These are phyloP conservation scores for Thalassarche chlororhynchos DNA, from an alignment of 2,113 vertebrate species.

Conservation along the genomic window DNA sequence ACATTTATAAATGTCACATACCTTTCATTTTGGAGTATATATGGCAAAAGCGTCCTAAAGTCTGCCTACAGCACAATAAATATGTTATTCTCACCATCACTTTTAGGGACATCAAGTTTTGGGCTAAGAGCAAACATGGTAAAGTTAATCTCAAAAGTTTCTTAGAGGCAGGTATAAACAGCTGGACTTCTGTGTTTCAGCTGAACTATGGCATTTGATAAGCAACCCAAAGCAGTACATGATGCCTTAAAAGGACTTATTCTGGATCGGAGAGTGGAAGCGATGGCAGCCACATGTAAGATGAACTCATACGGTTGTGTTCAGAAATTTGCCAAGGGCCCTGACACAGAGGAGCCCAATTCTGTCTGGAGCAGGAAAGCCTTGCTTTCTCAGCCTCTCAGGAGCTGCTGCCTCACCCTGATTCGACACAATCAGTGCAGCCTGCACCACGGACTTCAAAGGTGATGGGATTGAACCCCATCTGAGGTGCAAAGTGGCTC, in stretches of 20 bases:
- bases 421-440: neutral
- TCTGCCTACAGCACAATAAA: neutral
- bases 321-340: neutral
- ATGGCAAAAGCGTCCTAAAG: neutral
- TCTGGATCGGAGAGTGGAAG: neutral
- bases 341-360: neutral
- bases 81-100: neutral
- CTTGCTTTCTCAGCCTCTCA: neutral
- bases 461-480: neutral
- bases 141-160: neutral
- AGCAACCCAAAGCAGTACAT: neutral
- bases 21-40: neutral
- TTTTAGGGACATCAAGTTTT: neutral
- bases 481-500: neutral
- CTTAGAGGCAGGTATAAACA: neutral
- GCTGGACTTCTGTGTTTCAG: neutral
- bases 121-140: neutral
- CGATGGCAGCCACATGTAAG: neutral
- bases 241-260: neutral
- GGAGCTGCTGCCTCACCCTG: neutral
- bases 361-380: neutral
- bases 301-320: accelerated
- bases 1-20: neutral
- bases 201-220: neutral
- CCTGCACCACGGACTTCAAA: accelerated